Conservation (phyloP, 2,113 vertebrate genomes). For the Ctenodactylus gundi region DNA sequence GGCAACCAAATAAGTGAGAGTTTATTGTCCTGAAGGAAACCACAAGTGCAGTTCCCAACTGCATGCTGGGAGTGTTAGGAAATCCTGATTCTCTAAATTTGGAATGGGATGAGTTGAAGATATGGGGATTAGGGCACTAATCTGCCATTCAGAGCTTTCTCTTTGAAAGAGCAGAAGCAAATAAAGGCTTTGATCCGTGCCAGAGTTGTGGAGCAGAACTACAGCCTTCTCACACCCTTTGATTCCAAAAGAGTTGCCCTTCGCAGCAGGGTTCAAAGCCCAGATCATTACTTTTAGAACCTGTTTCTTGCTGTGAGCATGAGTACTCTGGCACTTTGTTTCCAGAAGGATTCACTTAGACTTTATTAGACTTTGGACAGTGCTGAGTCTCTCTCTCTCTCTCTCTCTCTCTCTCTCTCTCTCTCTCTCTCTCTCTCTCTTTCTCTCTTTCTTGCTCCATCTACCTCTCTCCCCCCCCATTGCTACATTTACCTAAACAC, state of each 20-base stretch:
- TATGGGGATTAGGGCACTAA: constrained; percentile 45
- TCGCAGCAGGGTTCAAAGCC: constrained; percentile 59
- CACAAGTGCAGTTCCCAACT: neutral
- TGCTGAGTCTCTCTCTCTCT: neutral
- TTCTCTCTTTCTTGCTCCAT: neutral
- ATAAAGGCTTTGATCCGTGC: constrained; percentile 69
- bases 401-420: neutral
- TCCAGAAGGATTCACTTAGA: constrained; percentile 49
- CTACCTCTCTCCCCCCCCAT: neutral
- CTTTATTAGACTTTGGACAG: neutral
- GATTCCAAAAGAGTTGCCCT: constrained; percentile 62
- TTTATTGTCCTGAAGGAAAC: neutral
- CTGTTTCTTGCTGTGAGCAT: constrained; percentile 52
- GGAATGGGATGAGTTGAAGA: neutral
- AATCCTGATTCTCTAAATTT: constrained; percentile 28
- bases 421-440: no score
- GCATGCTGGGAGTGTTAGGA: neutral
- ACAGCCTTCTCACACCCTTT: constrained; percentile 47
- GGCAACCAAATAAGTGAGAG: neutral
- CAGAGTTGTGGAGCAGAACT: constrained; percentile 26
- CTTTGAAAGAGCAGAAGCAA: constrained; percentile 68
- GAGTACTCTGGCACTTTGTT: constrained; percentile 29
- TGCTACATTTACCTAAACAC: neutral
- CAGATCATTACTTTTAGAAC: constrained; percentile 58
- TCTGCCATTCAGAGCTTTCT: constrained; percentile 40